phyloP scores from a whole-genome alignment of 2,113 vertebrate species.

The Psittacus erithacus region DNA sequence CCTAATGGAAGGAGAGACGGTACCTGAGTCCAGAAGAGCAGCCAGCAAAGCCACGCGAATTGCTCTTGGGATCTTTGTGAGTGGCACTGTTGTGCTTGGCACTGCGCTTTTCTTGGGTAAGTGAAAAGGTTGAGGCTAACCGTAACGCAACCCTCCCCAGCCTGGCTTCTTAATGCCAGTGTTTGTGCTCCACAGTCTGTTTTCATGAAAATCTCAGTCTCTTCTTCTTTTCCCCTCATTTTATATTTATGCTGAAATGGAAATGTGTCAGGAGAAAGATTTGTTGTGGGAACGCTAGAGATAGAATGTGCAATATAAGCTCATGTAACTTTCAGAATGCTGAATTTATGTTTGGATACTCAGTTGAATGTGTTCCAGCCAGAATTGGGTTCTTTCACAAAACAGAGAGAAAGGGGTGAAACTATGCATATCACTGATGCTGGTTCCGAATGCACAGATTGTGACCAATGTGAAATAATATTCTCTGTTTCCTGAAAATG shows the following conservation, averaged over 20 bases:
- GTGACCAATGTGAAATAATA: neutral
- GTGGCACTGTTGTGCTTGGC: conserved; percentile 73
- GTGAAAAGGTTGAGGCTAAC: neutral
- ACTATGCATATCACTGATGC: neutral
- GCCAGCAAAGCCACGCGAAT: conserved; percentile 66
- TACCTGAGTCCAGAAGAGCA: conserved; percentile 25
- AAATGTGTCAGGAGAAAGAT: neutral
- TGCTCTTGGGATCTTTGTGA: conserved; percentile 71
- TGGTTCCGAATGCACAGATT: rapidly evolving
- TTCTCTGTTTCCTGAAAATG: neutral
- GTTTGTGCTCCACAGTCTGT: rapidly evolving
- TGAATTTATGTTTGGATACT: neutral
- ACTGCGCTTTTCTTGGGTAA: conserved; percentile 79
- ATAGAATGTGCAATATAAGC: neutral
- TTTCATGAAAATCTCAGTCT: neutral
- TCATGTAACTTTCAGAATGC: neutral
- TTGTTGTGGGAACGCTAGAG: neutral
- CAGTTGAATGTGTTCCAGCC: neutral
- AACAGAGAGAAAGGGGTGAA: rapidly evolving
- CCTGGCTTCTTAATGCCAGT: neutral
- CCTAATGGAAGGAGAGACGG: conserved; percentile 77
- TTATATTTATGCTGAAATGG: neutral
- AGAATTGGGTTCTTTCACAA: neutral
- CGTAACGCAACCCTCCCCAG: neutral
- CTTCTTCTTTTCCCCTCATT: neutral